phyloP scores from a whole-genome alignment of 92 coral and sea anemone genomes.

The Montipora capitata region DNA sequence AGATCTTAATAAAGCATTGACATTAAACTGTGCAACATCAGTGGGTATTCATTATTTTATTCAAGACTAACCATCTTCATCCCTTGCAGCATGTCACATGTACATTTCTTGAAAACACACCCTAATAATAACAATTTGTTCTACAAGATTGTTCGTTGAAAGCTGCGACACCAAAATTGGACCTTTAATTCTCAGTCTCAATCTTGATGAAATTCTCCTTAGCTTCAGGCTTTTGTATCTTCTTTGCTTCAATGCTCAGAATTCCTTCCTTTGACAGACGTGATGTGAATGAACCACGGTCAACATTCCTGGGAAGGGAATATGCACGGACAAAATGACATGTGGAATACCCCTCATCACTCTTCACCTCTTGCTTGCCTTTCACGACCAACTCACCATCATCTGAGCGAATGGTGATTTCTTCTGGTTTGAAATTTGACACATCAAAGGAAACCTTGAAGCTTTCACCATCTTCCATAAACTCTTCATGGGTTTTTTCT shows the following conservation, averaged over 20 bases:
- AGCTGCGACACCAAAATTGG: too few species aligned
- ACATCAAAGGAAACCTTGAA: conserved; percentile 75
- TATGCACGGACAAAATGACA: conserved; percentile 78
- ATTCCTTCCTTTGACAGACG: conserved; percentile 79
- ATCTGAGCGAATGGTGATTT: conserved; percentile 76
- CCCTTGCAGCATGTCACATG: too few species aligned
- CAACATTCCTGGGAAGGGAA: conserved; percentile 75
- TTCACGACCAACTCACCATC: conserved; percentile 76
- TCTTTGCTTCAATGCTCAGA: conserved; percentile 79
- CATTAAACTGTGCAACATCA: too few species aligned
- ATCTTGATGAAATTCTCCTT: conserved; percentile 79
- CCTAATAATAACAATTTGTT: too few species aligned
- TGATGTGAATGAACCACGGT: conserved; percentile 68
- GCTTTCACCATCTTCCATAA: conserved; percentile 43
- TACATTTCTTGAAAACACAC: too few species aligned
- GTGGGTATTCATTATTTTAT: too few species aligned
- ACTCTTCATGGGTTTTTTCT: conserved; percentile 21
- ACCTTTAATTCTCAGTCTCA: conserved; percentile 63
- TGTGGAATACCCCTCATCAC: conserved; percentile 66
- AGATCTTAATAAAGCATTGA: too few species aligned
- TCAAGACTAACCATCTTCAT: too few species aligned
- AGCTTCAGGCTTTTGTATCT: conserved; percentile 63
- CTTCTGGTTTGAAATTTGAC: conserved; percentile 79
- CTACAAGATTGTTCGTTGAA: too few species aligned
- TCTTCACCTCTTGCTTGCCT: conserved; percentile 74